Evolutionary conservation across 1,140 invertebrate species (phyloP), one percentile per base, ranked within the genome.

Genomic region (Lutraria rhynchaena): DNA sequence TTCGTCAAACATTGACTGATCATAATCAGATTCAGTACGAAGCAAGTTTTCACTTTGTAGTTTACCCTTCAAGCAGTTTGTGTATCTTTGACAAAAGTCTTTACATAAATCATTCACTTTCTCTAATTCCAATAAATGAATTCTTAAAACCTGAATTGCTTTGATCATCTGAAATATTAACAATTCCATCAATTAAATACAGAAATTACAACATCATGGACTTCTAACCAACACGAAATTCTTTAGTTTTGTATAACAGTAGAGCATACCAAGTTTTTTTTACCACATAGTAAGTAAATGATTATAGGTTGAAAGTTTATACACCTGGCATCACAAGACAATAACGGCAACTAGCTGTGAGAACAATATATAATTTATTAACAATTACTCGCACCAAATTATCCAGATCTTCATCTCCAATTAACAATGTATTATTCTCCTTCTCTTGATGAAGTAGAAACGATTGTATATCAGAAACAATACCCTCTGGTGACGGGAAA

Each of bases 361-460:
- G n/a, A n/a, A n/a, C n/a, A n/a, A n/a, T n/a, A n/a, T n/a, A n/a
- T n/a, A n/a, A n/a, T n/a, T n/a, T n/a, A n/a, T n/a, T n/a, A n/a
- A n/a, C n/a, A n/a, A n/a, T n/a, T n/a, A n/a, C n/a, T 3, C 94
- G 92, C 93, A 97, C 96, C 94, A 98, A 94, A 85, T 96, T 96
- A 94, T 98, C 97, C 76, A 98, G 96, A 94, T 98, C 97, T 11
- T 96, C 95, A 93, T 98, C 96, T 91, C 98, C 96, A 83, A 96
- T 95, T 70, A 98, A 94, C 92, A 98, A 96, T 1, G 96, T 95
- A 88, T 97, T 95, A 80, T 95, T 93, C 91, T 97, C 96, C 88
- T 96, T 93, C 91, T 97, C 95, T 93, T 97, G 96, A 88, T 97
- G 96, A 88, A 97, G 96, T 67, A 98, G 94, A 88, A 91, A 91